Evolutionary conservation across 2,888 invertebrate species (phyloP), one percentile per base, ranked within the genome.

Genomic region (Drosophila phalerata): DNA sequence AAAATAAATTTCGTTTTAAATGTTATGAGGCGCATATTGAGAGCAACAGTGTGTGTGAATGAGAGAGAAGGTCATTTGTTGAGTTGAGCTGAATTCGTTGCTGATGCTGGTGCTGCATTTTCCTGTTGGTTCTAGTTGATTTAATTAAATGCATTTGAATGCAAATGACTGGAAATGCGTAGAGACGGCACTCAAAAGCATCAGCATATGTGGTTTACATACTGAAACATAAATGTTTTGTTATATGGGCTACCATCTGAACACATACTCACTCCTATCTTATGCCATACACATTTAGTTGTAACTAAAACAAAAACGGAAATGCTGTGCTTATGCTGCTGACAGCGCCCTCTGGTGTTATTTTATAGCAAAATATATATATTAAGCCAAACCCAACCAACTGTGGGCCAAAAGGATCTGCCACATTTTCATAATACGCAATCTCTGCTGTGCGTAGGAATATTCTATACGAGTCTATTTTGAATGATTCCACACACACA

Each of bases 111-210:
- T 81, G 77, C 70, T 74, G 85, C 78, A 83, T 67, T 83, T 83
- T 81, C 72, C 73, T 81, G 79, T 85, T 85, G 83, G 83, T 81
- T 79, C 79, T 79, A 85, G 85, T 86, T 90, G 89, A 89, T 89
- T 89, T 90, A 89, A 89, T 89, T 89, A 89, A 89, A 89, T 85
- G 89, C 80, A 86, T 90, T 90, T 86, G 90, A 86, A 89, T 90
- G 81, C 81, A 90, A 76, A 81, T 85, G 84, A 82, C 82, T 77
- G 79, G 69, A 64, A 84, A 74, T 79, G 74, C 79, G 69, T 77
- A 73, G 63, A 65, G 79, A 47, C 72, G 66, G 71, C 81, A 80
- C 69, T 77, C 61, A 48, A 74, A 75, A 73, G 69, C 78, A 71
- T 78, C 84, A 68, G 69, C 74, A 83, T 66, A 68, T 82, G 81